Evolutionary conservation across 23 tunicate species (phyloP), one percentile per base, ranked within the genome.

Genomic region (Phallusia fumigata): DNA sequence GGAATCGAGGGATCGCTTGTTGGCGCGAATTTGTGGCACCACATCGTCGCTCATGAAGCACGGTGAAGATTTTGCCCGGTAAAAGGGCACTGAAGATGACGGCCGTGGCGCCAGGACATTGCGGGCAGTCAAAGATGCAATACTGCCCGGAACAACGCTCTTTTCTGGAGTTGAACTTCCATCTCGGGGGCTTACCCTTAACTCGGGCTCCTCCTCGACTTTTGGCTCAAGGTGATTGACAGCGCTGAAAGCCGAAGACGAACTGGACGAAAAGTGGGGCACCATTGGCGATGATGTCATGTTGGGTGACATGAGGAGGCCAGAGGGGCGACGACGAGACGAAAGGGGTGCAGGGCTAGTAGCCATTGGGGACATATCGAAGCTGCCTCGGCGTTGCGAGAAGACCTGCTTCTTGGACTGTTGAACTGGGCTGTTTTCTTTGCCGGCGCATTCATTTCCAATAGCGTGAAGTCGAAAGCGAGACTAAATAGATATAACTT

Each of bases 1-100:
- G 32, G 85, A 81, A 36, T 92, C 97, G 34, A 92, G 49, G 24
- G 86, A 65, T 26, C 97, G 88, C 80, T 92, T 92, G 90, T 81
- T 83, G 73, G 92, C 96, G n/a, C 90, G 87, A 19, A 72, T 36
- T 36, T 45, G 73, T 28, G 79, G 69, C 26, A 86, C 81, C 2
- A 86, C 76, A 28, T 72, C 33, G 78, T 33, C 65, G 11, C 75
- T 65, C 34, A 22, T 3, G 84, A 6, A 33, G 33, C 82, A 36
- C n/a, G 85, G 81, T 22, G 81, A 24, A 47, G 82, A 76, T 36
- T 79, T 80, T 47, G 84, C 52, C n/a, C 78, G 83, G 64, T 36
- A 79, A 49, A 80, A 86, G 45, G 90, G 84, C 35, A 73, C 78
- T 12, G 84, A 65, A 21, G 90, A 86, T 21, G 76, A 51, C 40